These are phyloP conservation scores for Ceratina japonica DNA, from an alignment of 1,140 invertebrate species.

Conservation along the genomic window DNA sequence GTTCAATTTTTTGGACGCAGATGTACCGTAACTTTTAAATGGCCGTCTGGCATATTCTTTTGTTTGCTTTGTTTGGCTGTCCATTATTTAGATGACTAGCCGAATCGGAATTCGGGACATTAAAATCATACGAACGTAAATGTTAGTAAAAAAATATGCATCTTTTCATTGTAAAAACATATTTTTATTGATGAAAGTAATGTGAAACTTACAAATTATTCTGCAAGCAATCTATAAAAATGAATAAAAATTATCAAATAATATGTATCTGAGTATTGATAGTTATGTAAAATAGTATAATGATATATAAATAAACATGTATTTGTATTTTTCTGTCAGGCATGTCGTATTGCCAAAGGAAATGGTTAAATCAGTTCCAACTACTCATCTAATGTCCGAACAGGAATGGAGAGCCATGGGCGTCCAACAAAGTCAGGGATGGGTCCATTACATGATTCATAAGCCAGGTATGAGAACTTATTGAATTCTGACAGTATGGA, in stretches of 20 bases:
- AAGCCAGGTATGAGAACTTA: constrained; percentile 85
- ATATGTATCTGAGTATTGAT: neutral
- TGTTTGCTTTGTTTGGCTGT: constrained; percentile 29
- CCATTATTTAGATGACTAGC: neutral
- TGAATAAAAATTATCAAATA: neutral
- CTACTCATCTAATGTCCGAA: constrained; percentile 94
- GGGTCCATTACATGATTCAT: constrained; percentile 97
- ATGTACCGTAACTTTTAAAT: constrained; percentile 53
- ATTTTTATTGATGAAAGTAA: too few relatives aligned
- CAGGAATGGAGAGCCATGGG: constrained; percentile 95
- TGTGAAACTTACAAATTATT: neutral
- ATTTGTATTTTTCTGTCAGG: constrained; percentile 80
- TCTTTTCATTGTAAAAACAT: too few relatives aligned
- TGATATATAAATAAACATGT: neutral
- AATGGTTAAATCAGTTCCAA: constrained; percentile 93
- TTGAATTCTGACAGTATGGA: neutral
- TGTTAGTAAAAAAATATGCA: neutral
- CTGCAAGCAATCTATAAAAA: neutral
- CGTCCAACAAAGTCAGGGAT: constrained; percentile 95
- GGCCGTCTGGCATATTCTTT: constrained; percentile 31
- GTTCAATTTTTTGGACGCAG: constrained; percentile 2
- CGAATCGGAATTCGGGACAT: neutral
- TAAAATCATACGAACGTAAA: too few relatives aligned
- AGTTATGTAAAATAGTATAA: neutral
- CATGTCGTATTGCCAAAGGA: constrained; percentile 96